These are phyloP conservation scores for Bubo scandiacus DNA, from an alignment of 2,113 vertebrate genomes.

Conservation along the genomic window DNA sequence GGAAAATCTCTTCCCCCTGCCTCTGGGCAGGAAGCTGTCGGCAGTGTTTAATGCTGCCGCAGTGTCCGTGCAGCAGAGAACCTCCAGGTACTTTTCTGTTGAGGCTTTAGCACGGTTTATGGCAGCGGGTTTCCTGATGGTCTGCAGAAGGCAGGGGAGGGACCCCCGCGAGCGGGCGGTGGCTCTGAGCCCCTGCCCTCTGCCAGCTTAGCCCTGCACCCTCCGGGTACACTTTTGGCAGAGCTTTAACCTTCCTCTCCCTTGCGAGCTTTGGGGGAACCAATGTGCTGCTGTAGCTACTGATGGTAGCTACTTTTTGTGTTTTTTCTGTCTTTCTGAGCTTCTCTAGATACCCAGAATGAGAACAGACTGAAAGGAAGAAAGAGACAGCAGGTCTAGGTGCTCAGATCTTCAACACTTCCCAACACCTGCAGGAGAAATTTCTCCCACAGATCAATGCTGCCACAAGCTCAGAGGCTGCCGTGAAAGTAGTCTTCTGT, in stretches of 20 bases:
- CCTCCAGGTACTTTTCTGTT: not conserved
- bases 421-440: not conserved
- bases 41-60: not conserved
- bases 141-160: not conserved
- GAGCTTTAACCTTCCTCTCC: not conserved
- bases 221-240: fast-evolving
- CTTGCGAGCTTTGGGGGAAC: not conserved
- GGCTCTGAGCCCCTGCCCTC: not conserved
- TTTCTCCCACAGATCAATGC: not conserved
- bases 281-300: not conserved
- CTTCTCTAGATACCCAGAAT: not conserved
- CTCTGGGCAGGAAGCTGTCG: not conserved
- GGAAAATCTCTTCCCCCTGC: not conserved
- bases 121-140: not conserved
- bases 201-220: not conserved
- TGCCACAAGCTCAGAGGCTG: not conserved
- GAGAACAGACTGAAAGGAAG: not conserved
- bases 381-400: not conserved
- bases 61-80: not conserved
- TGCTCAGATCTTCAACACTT: not conserved
- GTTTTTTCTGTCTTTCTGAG: not conserved
- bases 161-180: fast-evolving
- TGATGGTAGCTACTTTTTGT: not conserved
- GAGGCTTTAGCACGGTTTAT: not conserved
- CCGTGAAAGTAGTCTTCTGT: not conserved